phyloP scores from a whole-genome alignment of 2,797 vertebrate species.

The Danionella dracula region DNA sequence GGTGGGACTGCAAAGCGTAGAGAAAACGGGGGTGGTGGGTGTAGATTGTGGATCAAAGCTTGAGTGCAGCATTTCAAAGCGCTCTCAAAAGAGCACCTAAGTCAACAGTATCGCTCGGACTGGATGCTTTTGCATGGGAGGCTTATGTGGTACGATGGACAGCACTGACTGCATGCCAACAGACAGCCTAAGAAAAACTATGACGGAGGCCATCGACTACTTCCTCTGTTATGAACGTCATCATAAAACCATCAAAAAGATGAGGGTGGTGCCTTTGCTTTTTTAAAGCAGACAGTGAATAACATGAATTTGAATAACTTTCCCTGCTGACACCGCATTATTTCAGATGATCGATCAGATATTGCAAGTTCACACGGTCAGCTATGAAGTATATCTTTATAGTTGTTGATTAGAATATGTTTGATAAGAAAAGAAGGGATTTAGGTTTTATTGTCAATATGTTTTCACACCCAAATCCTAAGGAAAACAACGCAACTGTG shows the following conservation, averaged over 20 bases:
- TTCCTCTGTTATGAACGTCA: neutral
- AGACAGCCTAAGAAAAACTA: slow-evolving; percentile 34
- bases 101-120: slow-evolving; percentile 50
- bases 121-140: slow-evolving; percentile 39
- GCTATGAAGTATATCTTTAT: no score
- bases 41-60: slow-evolving; percentile 50
- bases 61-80: slow-evolving; percentile 49
- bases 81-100: slow-evolving; percentile 55
- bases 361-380: neutral
- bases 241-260: slow-evolving; percentile 14
- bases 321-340: neutral
- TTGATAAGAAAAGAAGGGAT: no score
- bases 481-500: no score
- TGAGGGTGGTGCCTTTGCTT: neutral
- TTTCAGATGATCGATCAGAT: neutral
- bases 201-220: neutral
- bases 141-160: neutral
- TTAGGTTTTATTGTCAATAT: no score
- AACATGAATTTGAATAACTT: neutral
- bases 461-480: no score
- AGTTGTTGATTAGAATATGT: no score
- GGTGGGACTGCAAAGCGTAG: slow-evolving; percentile 44
- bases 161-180: slow-evolving; percentile 45
- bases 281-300: slow-evolving; percentile 1
- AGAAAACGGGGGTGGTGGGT: slow-evolving; percentile 34